These are phyloP conservation scores for Ramphastos sulfuratus DNA, from an alignment of 2,113 vertebrate genomes.

Conservation along the genomic window DNA sequence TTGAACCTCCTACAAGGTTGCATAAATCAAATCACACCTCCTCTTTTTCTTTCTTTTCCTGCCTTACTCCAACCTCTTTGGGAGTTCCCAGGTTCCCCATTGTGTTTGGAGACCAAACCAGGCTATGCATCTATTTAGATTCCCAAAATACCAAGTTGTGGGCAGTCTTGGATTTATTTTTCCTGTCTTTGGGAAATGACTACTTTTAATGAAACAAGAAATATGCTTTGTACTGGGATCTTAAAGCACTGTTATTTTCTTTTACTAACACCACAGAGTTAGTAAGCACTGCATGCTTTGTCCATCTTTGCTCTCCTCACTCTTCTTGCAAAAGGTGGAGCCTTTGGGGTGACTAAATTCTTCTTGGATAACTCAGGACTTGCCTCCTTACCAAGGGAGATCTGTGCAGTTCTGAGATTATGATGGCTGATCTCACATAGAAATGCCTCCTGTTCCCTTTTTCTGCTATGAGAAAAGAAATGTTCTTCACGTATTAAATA, in stretches of 20 bases:
- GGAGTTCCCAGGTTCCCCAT: accelerated
- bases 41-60: neutral
- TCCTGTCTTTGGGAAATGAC: neutral
- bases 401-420: neutral
- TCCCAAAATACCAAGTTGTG: neutral
- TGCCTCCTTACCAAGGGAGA: neutral
- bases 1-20: neutral
- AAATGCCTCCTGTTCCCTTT: neutral
- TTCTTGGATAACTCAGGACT: neutral
- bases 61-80: neutral
- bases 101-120: neutral
- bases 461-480: neutral
- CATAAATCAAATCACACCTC: neutral
- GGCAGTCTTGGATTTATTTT: neutral
- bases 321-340: neutral
- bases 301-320: neutral
- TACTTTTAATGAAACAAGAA: neutral
- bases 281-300: neutral
- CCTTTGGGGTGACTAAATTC: neutral
- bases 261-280: neutral
- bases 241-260: neutral
- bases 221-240: neutral
- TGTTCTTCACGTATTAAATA: neutral
- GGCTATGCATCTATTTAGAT: neutral
- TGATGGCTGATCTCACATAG: neutral